Conservation (phyloP, 2,797 vertebrate genomes). For the Sciurus vulgaris region DNA sequence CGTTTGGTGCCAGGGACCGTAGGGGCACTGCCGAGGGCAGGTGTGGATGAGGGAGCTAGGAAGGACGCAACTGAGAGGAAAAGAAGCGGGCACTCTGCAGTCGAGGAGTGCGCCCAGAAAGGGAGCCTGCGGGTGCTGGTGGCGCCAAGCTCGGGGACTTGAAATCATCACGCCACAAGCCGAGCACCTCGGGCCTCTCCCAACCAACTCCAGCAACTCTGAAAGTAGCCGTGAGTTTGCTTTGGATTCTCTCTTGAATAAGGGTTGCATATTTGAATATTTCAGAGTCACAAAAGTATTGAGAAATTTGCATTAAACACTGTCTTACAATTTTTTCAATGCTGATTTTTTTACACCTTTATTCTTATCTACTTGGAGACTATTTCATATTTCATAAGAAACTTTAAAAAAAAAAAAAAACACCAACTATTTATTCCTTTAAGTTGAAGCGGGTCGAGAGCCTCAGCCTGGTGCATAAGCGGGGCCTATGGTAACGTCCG, state of each 20-base stretch:
- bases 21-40: not conserved
- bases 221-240: constrained; percentile 60
- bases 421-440: not conserved
- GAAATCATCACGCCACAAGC: not conserved
- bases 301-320: not conserved
- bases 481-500: not conserved
- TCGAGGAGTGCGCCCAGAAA: not conserved
- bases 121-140: not conserved
- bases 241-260: constrained; percentile 74
- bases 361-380: not conserved
- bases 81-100: not conserved
- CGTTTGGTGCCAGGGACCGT: not conserved
- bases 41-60: not conserved
- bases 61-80: not conserved
- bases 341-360: not conserved
- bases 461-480: not conserved
- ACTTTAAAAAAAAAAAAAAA: constrained; percentile 60
- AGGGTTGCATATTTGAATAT: constrained; percentile 5
- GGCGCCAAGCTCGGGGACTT: not conserved
- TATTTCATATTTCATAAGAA: not conserved
- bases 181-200: constrained; percentile 18
- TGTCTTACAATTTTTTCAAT: not conserved
- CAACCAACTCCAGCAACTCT: constrained; percentile 59
- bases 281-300: constrained; percentile 35
- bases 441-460: not conserved